These are phyloP conservation scores for Chelon auratus DNA, from an alignment of 2,797 vertebrate species.

Conservation along the genomic window DNA sequence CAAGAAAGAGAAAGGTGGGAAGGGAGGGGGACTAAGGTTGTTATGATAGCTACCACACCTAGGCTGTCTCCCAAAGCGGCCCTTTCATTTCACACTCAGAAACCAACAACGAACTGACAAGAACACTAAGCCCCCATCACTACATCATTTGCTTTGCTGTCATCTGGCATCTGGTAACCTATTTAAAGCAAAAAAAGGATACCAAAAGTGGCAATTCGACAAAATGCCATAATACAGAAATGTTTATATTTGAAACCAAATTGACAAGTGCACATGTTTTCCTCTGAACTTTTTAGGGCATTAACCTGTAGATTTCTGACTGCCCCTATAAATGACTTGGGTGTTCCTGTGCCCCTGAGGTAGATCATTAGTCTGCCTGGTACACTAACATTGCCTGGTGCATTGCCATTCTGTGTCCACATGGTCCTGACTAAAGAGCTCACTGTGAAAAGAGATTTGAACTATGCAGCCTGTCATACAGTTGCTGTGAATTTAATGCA, in stretches of 20 bases:
- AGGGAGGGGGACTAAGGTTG: conserved; percentile 30
- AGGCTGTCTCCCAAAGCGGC: conserved; percentile 47
- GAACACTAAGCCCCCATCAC: conserved; percentile 57
- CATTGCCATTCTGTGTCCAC: conserved; percentile 56
- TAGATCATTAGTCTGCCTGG: conserved; percentile 76
- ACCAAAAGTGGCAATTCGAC: conserved; percentile 54
- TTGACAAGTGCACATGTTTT: conserved; percentile 53
- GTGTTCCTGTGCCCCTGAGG: conserved; percentile 65
- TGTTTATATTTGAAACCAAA: conserved; percentile 36
- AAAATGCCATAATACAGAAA: conserved; percentile 33
- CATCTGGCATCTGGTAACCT: conserved; percentile 48
- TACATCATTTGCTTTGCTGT: conserved; percentile 63
- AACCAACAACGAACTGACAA: conserved; percentile 44
- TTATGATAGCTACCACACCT: conserved; percentile 57
- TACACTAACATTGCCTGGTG: conserved; percentile 64
- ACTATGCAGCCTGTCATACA: conserved; percentile 71
- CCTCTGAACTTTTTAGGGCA: conserved; percentile 69
- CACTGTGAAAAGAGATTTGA: conserved; percentile 61
- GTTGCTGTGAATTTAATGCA: conserved; percentile 68
- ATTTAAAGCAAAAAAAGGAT: conserved; percentile 34
- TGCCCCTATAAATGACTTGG: conserved; percentile 69
- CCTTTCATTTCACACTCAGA: conserved; percentile 54
- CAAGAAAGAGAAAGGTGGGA: conserved; percentile 26
- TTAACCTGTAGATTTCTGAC: conserved; percentile 74
- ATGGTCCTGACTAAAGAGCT: conserved; percentile 65